Evolutionary conservation across 2,113 vertebrate species (phyloP).

Genomic region (Artemisiospiza belli): DNA sequence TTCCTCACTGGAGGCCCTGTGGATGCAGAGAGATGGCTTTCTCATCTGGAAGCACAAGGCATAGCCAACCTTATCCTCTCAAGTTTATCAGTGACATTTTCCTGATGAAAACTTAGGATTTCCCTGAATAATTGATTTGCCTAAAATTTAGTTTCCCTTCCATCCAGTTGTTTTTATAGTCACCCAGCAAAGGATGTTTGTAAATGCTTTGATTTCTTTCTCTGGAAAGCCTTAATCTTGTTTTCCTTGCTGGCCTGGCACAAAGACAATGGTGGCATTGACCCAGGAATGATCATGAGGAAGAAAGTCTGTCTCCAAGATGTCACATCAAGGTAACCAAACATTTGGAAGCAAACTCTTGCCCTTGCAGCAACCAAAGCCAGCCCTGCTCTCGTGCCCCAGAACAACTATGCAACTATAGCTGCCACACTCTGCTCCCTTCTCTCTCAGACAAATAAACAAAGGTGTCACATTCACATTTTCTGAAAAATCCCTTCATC

Average conservation of each 20-base stretch:
- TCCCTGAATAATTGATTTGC: neutral
- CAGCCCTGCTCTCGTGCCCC: neutral
- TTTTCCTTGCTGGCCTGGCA: neutral
- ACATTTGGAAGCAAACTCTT: neutral
- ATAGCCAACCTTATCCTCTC: neutral
- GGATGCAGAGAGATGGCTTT: neutral
- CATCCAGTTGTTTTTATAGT: neutral
- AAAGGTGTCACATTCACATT: neutral
- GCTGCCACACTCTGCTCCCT: neutral
- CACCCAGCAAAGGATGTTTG: neutral
- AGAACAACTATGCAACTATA: rapidly evolving
- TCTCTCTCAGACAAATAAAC: neutral
- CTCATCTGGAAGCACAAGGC: neutral
- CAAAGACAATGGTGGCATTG: neutral
- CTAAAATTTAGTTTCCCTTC: neutral
- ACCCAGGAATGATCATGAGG: neutral
- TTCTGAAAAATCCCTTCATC: too few relatives aligned
- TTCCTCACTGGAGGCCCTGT: neutral
- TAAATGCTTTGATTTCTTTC: neutral
- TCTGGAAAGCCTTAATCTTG: neutral
- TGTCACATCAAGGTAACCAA: neutral
- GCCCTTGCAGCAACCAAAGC: neutral
- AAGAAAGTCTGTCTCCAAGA: neutral
- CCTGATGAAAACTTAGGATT: neutral
- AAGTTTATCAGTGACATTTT: neutral